Conservation (phyloP, 2,888 invertebrate genomes). For the Hofmannophila pseudospretella region DNA sequence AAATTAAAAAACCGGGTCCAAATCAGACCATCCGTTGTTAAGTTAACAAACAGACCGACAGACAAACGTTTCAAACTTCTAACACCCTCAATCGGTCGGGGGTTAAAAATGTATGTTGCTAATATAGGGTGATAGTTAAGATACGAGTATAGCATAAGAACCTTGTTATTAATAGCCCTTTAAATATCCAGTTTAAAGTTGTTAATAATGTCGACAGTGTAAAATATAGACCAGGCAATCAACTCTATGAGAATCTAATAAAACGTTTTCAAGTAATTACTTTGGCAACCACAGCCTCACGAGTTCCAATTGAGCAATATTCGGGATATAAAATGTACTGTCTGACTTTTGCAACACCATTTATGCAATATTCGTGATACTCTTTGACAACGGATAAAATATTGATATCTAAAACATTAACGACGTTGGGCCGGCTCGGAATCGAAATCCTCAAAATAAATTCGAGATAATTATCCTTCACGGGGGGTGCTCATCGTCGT, state of each 20-base stretch:
- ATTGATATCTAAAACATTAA: conserved; percentile 27
- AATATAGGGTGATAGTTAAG: too few species aligned
- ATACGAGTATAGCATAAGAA: too few species aligned
- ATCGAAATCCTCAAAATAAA: conserved; percentile 27
- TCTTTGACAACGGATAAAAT: conserved; percentile 28
- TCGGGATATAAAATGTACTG: conserved; percentile 18
- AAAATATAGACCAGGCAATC: conserved; percentile 1
- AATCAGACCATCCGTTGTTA: too few species aligned
- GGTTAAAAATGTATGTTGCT: too few species aligned
- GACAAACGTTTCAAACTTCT: too few species aligned
- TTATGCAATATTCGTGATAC: conserved; percentile 27
- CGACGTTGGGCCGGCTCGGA: conserved; percentile 29
- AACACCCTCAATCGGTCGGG: too few species aligned
- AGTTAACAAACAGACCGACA: too few species aligned
- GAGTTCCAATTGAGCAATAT: conserved; percentile 21
- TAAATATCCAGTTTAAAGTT: too few species aligned
- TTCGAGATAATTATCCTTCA: conserved; percentile 54
- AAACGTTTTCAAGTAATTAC: conserved; percentile 22
- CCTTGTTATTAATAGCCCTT: too few species aligned
- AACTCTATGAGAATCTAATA: conserved; percentile 12
- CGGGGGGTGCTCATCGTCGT: conserved; percentile 44
- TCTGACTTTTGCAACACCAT: conserved; percentile 9
- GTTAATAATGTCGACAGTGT: too few species aligned
- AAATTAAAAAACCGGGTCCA: too few species aligned
- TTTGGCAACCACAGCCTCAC: conserved; percentile 18